Percentiles rank a stretch among this genome's conserved stretches.
phyloP scores from a whole-genome alignment of 2,888 invertebrate species.

The Clitarchus hookeri region DNA sequence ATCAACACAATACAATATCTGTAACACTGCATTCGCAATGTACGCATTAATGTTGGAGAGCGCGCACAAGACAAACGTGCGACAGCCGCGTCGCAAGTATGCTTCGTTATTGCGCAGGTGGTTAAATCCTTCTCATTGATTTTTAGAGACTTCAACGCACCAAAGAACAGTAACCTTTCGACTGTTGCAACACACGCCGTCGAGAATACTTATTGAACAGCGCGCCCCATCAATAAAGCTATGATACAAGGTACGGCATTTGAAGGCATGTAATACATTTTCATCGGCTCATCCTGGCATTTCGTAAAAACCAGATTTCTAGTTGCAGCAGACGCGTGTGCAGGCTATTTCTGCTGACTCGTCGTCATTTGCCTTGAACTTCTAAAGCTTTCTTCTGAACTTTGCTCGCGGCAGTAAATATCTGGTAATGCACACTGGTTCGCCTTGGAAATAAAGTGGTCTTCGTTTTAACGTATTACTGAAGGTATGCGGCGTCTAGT shows the following conservation, averaged over 20 bases:
- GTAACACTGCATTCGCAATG: too few species aligned
- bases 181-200: not conserved
- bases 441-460: not conserved
- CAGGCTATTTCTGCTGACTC: not conserved
- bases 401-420: not conserved
- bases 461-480: not conserved
- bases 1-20: not conserved
- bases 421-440: not conserved
- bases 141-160: not conserved
- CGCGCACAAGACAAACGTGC: too few species aligned
- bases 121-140: not conserved
- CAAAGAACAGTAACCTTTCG: not conserved
- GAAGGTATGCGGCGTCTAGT: too few species aligned
- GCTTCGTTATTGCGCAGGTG: too few species aligned
- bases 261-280: too few species aligned
- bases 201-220: too few species aligned
- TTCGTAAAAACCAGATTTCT: not conserved
- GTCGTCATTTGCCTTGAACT: conserved; percentile 7
- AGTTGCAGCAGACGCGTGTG: not conserved
- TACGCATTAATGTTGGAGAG: too few species aligned
- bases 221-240: too few species aligned
- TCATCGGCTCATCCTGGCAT: not conserved
- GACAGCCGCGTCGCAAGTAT: too few species aligned
- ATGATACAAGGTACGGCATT: too few species aligned
- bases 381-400: not conserved